Conservation (phyloP, 2,113 vertebrate species). For the Centropristis striata region DNA sequence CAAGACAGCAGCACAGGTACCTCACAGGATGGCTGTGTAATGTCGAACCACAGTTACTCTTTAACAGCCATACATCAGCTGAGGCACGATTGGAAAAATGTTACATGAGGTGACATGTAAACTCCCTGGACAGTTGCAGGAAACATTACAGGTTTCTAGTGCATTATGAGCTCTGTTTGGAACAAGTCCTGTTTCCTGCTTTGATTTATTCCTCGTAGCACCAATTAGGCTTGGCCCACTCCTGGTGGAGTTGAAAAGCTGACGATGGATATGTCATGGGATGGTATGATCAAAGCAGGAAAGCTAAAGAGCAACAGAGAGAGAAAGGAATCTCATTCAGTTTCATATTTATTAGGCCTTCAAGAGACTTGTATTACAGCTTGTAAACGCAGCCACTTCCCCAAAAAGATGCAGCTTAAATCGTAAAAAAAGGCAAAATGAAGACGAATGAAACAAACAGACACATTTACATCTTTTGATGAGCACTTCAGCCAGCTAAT, state of each 20-base stretch:
- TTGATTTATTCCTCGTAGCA: constrained; percentile 84
- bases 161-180: constrained; percentile 77
- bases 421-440: constrained; percentile 68
- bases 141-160: constrained; percentile 68
- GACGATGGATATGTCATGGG: constrained; percentile 83
- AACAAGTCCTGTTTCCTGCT: constrained; percentile 79
- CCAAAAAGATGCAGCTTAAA: constrained; percentile 77
- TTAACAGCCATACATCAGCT: constrained; percentile 69
- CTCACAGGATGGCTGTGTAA: constrained; percentile 76
- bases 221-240: constrained; percentile 82
- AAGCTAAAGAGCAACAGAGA: constrained; percentile 56
- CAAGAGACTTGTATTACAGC: constrained; percentile 80
- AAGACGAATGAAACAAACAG: constrained; percentile 77
- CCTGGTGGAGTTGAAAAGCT: constrained; percentile 80
- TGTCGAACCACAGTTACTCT: constrained; percentile 65
- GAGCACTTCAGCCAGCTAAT: constrained; percentile 71
- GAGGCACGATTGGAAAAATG: constrained; percentile 59
- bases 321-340: constrained; percentile 72
- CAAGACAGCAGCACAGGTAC: constrained; percentile 79
- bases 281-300: constrained; percentile 82
- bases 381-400: constrained; percentile 68
- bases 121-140: constrained; percentile 63
- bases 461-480: constrained; percentile 75
- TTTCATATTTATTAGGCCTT: constrained; percentile 83
- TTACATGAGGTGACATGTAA: constrained; percentile 71